Evolutionary conservation across 2,113 vertebrate species (phyloP).

Genomic region (Anguilla rostrata): DNA sequence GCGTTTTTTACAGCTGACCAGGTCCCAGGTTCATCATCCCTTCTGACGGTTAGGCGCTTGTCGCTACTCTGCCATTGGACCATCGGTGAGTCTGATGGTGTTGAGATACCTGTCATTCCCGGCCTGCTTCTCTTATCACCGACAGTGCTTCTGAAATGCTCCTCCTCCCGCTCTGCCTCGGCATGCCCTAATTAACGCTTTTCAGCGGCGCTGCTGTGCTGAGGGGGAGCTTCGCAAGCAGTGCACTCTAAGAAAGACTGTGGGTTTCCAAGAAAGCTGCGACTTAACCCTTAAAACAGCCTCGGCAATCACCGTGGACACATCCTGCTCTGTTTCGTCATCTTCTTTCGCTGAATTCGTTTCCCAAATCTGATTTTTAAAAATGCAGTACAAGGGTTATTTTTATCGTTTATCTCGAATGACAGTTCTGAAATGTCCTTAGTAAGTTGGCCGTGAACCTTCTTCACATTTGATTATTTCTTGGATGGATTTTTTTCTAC

Average conservation of each 20-base stretch:
- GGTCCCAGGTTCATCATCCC: background rate
- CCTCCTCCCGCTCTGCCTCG: background rate
- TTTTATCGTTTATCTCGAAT: background rate
- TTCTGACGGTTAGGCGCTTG: background rate
- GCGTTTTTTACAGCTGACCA: background rate
- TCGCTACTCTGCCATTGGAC: background rate
- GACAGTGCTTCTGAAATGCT: background rate
- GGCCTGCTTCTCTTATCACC: slow-evolving; percentile 26
- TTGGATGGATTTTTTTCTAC: too few species aligned
- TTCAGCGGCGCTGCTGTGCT: background rate
- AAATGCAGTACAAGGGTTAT: background rate
- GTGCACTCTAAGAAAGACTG: background rate
- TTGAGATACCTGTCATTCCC: slow-evolving; percentile 8
- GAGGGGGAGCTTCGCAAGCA: background rate
- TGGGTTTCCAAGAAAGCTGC: background rate
- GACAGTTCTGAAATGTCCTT: background rate
- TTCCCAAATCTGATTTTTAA: background rate
- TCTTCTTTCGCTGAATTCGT: background rate
- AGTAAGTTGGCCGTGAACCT: too few species aligned
- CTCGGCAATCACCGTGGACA: background rate
- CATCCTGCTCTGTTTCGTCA: background rate
- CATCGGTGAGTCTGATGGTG: background rate
- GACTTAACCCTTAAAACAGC: background rate
- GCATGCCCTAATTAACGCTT: slow-evolving; percentile 19
- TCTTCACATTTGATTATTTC: too few species aligned